phyloP scores from a whole-genome alignment of 2,797 vertebrate genomes.

The Zalophus californianus region DNA sequence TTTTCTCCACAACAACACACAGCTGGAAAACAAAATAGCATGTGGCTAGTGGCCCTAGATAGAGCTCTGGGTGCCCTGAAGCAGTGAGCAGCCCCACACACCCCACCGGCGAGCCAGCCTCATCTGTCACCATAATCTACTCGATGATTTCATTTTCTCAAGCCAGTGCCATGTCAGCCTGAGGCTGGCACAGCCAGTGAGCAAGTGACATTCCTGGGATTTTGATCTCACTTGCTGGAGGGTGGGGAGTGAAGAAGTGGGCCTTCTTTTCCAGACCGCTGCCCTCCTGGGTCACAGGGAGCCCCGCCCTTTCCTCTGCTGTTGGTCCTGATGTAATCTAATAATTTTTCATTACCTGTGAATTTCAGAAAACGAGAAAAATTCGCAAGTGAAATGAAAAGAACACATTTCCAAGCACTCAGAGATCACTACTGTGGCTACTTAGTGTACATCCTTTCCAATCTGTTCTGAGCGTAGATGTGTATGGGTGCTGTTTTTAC shows the following conservation, averaged over 20 bases:
- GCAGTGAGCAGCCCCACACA: background rate
- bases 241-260: background rate
- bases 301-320: background rate
- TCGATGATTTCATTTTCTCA: conserved; percentile 7
- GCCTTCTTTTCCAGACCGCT: background rate
- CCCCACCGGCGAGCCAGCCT: background rate
- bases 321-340: background rate
- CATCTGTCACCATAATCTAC: background rate
- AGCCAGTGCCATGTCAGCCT: background rate
- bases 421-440: background rate
- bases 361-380: conserved; percentile 22
- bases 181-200: background rate
- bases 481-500: background rate
- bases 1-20: background rate
- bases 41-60: background rate
- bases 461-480: background rate
- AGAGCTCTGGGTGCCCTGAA: background rate
- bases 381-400: background rate
- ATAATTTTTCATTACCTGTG: background rate
- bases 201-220: background rate
- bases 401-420: background rate
- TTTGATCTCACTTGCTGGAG: background rate
- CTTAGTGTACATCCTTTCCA: background rate
- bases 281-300: background rate
- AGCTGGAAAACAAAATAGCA: conserved; percentile 37